These are phyloP conservation scores for Labia minor DNA, from an alignment of 2,888 invertebrate genomes.

Conservation along the genomic window DNA sequence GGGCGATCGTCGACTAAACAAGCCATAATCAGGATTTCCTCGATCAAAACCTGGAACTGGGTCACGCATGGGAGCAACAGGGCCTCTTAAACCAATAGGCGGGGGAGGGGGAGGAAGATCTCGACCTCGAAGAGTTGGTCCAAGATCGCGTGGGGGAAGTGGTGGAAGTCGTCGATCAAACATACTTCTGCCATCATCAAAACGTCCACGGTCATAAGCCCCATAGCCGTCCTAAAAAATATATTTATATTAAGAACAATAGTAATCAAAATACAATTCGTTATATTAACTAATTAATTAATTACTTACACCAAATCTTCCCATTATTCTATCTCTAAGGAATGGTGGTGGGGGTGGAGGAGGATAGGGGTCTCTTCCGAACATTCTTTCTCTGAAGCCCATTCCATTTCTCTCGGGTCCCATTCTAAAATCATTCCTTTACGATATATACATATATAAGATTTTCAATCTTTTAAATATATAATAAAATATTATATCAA, in stretches of 20 bases:
- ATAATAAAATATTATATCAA: neutral
- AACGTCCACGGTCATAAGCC: slow-evolving; percentile 42
- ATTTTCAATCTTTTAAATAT: neutral
- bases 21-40: slow-evolving; percentile 53
- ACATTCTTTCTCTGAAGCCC: slow-evolving; percentile 59
- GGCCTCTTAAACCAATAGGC: slow-evolving; percentile 48
- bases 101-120: slow-evolving; percentile 51
- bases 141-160: slow-evolving; percentile 42
- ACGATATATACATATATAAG: slow-evolving; percentile 31
- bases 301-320: slow-evolving; percentile 71
- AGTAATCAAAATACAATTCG: slow-evolving; percentile 21
- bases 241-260: slow-evolving; percentile 39
- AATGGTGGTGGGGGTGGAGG: slow-evolving; percentile 80
- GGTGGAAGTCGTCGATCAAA: slow-evolving; percentile 70
- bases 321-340: slow-evolving; percentile 85
- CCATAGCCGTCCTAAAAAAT: slow-evolving; percentile 61
- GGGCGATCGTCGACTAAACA: slow-evolving; percentile 75
- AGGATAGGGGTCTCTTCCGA: slow-evolving; percentile 79
- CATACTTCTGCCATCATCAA: slow-evolving; percentile 58
- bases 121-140: slow-evolving; percentile 28
- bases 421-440: slow-evolving; percentile 58
- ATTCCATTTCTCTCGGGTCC: neutral
- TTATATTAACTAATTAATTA: slow-evolving; percentile 18
- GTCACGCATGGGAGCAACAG: slow-evolving; percentile 56
- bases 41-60: slow-evolving; percentile 45